A percentile compares a stretch with the other conserved stretches of the same genome.
Evolutionary conservation across 2,113 vertebrate species (phyloP).

Genomic region (Eudyptes chrysolophus): DNA sequence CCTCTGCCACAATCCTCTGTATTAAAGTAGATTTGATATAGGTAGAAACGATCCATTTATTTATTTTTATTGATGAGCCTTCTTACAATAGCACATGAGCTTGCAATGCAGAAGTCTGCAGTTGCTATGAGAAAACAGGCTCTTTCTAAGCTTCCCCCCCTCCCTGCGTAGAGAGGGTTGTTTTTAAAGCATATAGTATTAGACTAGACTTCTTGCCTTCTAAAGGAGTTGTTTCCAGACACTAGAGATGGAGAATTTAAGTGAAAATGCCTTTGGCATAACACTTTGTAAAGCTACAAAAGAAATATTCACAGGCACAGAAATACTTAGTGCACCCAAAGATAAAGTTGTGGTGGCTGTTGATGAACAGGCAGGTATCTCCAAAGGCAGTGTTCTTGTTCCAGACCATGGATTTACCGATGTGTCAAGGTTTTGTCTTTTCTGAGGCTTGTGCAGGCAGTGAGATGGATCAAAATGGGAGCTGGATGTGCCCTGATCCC

Average conservation of each 20-base stretch:
- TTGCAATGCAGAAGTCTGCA: neutral
- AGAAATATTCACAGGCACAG: neutral
- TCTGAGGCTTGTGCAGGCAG: rapidly evolving
- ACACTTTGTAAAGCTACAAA: neutral
- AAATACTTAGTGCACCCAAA: neutral
- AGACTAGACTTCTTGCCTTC: neutral
- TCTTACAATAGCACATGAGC: neutral
- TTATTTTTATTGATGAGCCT: constrained; percentile 1
- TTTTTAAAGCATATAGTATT: neutral
- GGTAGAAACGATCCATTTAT: constrained; percentile 13
- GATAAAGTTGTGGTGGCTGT: neutral
- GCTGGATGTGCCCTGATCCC: neutral
- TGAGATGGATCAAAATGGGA: neutral
- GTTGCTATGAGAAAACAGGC: neutral
- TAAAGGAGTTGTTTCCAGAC: neutral
- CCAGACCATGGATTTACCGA: neutral
- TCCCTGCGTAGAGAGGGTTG: neutral
- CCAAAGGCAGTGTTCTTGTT: neutral
- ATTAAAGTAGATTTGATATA: neutral
- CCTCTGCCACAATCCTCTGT: neutral
- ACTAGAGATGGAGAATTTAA: neutral
- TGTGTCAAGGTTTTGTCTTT: neutral
- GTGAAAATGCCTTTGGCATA: neutral
- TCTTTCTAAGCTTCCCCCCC: neutral
- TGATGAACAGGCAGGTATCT: neutral